These are phyloP conservation scores for Poliocrania exsul DNA, from an alignment of 2,797 vertebrate species.

Conservation along the genomic window DNA sequence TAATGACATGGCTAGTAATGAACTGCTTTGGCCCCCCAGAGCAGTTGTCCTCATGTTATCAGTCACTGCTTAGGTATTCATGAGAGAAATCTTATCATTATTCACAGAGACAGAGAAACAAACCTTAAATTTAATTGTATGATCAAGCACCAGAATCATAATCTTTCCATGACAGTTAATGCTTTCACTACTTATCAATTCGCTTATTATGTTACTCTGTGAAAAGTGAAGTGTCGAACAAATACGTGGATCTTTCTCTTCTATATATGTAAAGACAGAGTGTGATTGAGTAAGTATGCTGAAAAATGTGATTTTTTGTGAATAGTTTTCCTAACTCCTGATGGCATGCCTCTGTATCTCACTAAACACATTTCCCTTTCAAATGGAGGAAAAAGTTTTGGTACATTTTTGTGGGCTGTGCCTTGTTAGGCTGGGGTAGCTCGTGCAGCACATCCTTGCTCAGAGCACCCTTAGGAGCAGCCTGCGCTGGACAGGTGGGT, in stretches of 20 bases:
- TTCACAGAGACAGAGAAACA: constrained; percentile 67
- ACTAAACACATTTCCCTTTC: not conserved
- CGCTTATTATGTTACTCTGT: constrained; percentile 56
- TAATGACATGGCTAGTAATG: constrained; percentile 50
- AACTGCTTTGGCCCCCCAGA: constrained; percentile 35
- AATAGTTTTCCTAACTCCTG: constrained; percentile 17
- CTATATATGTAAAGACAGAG: constrained; percentile 5
- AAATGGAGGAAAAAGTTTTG: not conserved
- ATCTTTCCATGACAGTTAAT: constrained; percentile 72
- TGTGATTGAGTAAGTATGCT: not conserved
- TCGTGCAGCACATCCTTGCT: not conserved
- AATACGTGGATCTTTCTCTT: constrained; percentile 48
- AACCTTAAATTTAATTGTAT: constrained; percentile 73
- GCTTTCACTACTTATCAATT: constrained; percentile 75
- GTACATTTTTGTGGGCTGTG: not conserved
- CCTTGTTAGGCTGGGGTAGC: not conserved
- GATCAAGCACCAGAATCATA: constrained; percentile 53
- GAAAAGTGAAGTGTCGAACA: constrained; percentile 59
- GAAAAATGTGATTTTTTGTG: constrained; percentile 1
- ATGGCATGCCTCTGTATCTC: not conserved
- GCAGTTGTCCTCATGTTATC: constrained; percentile 55
- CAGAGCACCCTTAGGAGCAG: not conserved
- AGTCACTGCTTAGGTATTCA: constrained; percentile 61
- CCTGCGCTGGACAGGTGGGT: fast-evolving
- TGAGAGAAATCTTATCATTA: constrained; percentile 48